Evolutionary conservation across 2,797 vertebrate genomes (phyloP).

Genomic region (Aeoliscus strigatus): DNA sequence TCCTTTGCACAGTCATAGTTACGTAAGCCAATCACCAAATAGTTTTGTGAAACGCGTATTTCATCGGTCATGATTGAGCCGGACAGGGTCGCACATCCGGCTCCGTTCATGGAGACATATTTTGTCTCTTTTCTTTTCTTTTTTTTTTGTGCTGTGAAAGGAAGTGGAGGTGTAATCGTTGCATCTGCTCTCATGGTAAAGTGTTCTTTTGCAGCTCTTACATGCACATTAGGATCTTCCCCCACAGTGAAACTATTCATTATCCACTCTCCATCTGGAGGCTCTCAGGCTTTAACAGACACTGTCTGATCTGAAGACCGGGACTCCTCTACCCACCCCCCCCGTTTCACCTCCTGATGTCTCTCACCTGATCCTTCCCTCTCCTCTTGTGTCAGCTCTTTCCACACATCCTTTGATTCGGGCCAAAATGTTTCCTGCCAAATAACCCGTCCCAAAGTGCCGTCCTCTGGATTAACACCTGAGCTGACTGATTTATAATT

Average conservation of each 20-base stretch:
- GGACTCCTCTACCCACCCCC: slow-evolving; percentile 32
- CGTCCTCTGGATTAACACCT: slow-evolving; percentile 64
- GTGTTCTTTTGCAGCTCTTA: no score
- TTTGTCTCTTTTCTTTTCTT: no score
- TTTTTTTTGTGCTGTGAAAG: no score
- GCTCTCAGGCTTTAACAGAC: slow-evolving; percentile 51
- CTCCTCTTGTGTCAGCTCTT: slow-evolving; percentile 50
- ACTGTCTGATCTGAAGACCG: slow-evolving; percentile 42
- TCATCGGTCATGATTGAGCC: no score
- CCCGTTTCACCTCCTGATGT: slow-evolving; percentile 20
- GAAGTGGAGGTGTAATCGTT: no score
- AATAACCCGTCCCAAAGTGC: slow-evolving; percentile 57
- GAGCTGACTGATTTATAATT: slow-evolving; percentile 64
- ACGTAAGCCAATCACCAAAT: no score
- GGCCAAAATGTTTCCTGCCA: slow-evolving; percentile 61
- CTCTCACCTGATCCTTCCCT: slow-evolving; percentile 29
- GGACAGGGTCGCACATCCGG: no score
- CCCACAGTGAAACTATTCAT: slow-evolving; percentile 22
- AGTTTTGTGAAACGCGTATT: no score
- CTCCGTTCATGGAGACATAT: no score
- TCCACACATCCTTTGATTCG: slow-evolving; percentile 45
- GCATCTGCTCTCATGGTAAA: no score
- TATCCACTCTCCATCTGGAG: slow-evolving; percentile 61
- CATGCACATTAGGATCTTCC: no score
- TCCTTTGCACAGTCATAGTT: no score